These are phyloP conservation scores for Sicus ferrugineus DNA, from an alignment of 2,888 invertebrate species.

Conservation along the genomic window DNA sequence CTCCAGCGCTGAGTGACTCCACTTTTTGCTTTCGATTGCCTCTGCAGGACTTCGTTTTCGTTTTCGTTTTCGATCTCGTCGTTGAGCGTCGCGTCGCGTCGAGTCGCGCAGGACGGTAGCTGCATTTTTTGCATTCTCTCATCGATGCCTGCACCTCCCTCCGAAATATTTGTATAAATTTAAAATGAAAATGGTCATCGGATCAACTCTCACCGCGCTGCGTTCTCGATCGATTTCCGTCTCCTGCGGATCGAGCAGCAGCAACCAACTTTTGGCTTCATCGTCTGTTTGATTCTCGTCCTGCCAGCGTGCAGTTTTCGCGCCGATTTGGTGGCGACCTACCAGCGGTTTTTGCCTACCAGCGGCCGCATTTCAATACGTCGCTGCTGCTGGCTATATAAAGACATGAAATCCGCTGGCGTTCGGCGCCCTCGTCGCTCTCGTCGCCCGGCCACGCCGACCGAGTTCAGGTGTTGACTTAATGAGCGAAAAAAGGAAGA, in stretches of 20 bases:
- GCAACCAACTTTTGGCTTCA: background rate
- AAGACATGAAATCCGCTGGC: constrained; percentile 30
- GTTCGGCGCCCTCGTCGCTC: constrained; percentile 18
- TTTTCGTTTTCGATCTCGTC: too few relatives aligned
- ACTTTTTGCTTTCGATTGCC: too few relatives aligned
- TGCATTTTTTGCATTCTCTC: constrained; percentile 13
- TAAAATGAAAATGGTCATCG: constrained; percentile 25
- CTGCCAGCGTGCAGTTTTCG: constrained; percentile 21
- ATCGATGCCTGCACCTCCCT: background rate
- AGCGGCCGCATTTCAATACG: constrained; percentile 28
- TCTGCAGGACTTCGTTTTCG: too few relatives aligned
- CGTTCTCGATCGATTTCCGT: background rate
- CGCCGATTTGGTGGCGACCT: constrained; percentile 21
- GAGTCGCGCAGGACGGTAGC: too few relatives aligned
- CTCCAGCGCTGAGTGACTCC: too few relatives aligned
- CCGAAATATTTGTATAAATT: constrained; percentile 22
- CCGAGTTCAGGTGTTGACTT: constrained; percentile 30
- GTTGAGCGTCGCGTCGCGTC: too few relatives aligned
- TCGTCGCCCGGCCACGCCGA: background rate
- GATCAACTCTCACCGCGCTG: too few relatives aligned
- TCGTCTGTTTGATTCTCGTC: background rate
- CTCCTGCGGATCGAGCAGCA: background rate
- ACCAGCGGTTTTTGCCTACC: constrained; percentile 1
- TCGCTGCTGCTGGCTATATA: constrained; percentile 20
- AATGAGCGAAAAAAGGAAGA: constrained; percentile 27